A percentile compares a stretch with the other conserved stretches of the same genome.
phyloP scores from a whole-genome alignment of 2,888 invertebrate genomes.

The Molorchus minor region DNA sequence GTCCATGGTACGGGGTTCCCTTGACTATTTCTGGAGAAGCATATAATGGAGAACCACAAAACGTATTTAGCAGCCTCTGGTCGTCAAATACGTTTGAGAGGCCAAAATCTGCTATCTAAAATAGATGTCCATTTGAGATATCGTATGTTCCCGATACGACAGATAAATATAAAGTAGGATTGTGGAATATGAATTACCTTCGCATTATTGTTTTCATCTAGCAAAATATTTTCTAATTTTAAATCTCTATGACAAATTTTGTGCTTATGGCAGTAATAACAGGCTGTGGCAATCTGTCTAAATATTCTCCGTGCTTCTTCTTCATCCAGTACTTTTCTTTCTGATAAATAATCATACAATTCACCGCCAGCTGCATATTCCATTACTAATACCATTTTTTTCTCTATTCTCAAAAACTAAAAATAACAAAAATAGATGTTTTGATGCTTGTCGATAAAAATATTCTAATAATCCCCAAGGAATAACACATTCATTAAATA shows the following conservation, averaged over 20 bases:
- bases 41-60: constrained; percentile 96
- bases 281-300: constrained; percentile 95
- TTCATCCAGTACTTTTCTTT: constrained; percentile 89
- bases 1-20: constrained; percentile 96
- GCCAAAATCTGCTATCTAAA: constrained; percentile 97
- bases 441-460: too few species aligned
- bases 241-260: constrained; percentile 97
- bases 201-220: constrained; percentile 93
- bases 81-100: constrained; percentile 96
- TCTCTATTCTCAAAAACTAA: constrained; percentile 98
- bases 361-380: constrained; percentile 99
- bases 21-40: constrained; percentile 98
- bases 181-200: constrained; percentile 71
- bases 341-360: constrained; percentile 95
- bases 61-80: constrained; percentile 85
- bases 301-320: constrained; percentile 94
- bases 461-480: too few species aligned
- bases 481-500: too few species aligned
- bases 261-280: constrained; percentile 98
- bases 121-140: constrained; percentile 35
- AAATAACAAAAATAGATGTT: too few species aligned
- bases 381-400: constrained; percentile 99
- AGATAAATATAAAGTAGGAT: too few species aligned
- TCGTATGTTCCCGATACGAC: too few species aligned
- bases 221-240: constrained; percentile 92